phyloP scores from a whole-genome alignment of 2,888 invertebrate species.

The Salticus scenicus region DNA sequence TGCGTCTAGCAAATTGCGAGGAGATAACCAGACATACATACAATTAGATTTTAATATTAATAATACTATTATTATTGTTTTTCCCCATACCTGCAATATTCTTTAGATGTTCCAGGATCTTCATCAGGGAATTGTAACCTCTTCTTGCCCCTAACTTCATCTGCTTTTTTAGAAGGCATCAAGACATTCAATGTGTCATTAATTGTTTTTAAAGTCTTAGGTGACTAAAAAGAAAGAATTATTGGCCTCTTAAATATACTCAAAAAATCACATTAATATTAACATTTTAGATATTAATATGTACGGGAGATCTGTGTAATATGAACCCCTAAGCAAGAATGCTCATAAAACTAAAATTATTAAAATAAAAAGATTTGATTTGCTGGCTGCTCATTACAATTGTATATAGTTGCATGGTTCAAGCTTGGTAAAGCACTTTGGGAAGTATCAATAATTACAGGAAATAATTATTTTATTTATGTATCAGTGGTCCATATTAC shows the following conservation, averaged over 20 bases:
- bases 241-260: background rate
- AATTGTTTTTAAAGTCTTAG: constrained; percentile 34
- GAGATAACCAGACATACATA: no score
- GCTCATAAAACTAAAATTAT: background rate
- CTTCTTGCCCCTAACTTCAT: constrained; percentile 26
- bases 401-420: no score
- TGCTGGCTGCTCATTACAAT: no score
- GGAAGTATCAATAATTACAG: no score
- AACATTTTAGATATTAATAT: background rate
- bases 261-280: background rate
- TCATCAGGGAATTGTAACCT: constrained; percentile 32
- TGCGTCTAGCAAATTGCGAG: no score
- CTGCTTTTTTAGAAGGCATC: constrained; percentile 9
- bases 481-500: no score
- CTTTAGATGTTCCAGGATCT: background rate
- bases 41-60: no score
- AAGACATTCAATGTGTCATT: constrained; percentile 30
- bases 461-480: no score
- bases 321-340: background rate
- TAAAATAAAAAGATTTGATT: background rate
- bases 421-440: no score
- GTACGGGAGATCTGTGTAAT: background rate
- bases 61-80: no score
- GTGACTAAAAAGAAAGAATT: constrained; percentile 22
- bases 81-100: background rate